Base-by-base conservation (phyloP, 2,113 vertebrate genomes). In the Corythoichthys haematopterus region DNA sequence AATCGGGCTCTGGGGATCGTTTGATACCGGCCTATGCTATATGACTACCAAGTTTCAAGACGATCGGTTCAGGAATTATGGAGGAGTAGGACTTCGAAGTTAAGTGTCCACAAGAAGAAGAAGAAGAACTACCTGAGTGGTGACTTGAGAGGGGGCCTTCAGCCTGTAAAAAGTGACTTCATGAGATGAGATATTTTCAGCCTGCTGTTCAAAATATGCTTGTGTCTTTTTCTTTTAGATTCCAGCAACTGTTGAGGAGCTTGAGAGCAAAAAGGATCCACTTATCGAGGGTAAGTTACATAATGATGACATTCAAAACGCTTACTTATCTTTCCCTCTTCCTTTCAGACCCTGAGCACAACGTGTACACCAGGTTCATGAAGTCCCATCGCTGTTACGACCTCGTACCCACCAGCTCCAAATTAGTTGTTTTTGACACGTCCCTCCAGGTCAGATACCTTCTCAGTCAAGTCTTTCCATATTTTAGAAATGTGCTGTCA, bases 321-420 rank as follows among this genome's bases (percentile, higher is more conserved):
- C 1, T 6, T 10, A 65, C 10, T 2, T 58, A 0, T 59, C 3
- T 67, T 2, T 47, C 43, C 67, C 15, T 71, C 28, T n/a, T 51
- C 0, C 65, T 48, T 70, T 43, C 80, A 92, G 93, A 89, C 46
- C 79, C 86, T 2, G 94, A 95, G 70, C 80, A 92, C 58, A 94
- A 92, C 83, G 93, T 96, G 50, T 99, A 99, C 83, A 95, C 94
- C 0, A 72, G 90, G 80, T 99, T 98, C 84, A 99, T 99, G 97
- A 98, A 95, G 84, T 96, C 95, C 16, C 97, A 98, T 71, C 93
- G 94, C 62, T 98, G 96, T 87, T 98, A 99, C 53, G 97, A 99
- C 84, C 93, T 99, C 14, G 95, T 99, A 76, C 97, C 97, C 52
- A 98, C 96, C 68, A 98, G 97, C 84, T 99, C 97, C 82, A 99